Conservation (phyloP, 2,113 vertebrate species). For the Osmerus eperlanus region DNA sequence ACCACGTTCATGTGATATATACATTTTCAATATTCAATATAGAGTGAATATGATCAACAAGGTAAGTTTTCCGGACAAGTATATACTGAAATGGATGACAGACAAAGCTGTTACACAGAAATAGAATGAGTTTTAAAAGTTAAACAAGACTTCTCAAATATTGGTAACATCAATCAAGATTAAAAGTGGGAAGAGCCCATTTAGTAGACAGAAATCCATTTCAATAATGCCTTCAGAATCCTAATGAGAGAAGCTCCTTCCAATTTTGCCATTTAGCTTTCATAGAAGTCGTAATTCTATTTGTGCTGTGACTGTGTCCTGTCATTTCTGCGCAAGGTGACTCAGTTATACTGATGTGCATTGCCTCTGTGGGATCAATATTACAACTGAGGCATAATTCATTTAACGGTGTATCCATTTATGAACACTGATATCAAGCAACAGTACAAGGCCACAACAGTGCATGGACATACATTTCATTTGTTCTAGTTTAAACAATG, state of each 20-base stretch:
- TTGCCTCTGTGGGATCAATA: constrained; percentile 25
- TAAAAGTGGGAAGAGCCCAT: constrained; percentile 35
- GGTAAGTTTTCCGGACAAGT: too few relatives aligned
- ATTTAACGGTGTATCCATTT: constrained; percentile 7
- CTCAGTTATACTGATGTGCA: constrained; percentile 38
- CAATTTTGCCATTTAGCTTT: constrained; percentile 50
- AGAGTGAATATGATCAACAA: background rate
- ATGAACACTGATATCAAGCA: too few relatives aligned
- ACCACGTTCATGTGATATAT: background rate
- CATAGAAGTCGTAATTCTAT: constrained; percentile 51
- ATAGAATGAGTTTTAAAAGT: too few relatives aligned
- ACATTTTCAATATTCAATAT: background rate
- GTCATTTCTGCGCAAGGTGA: constrained; percentile 35
- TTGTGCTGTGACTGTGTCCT: constrained; percentile 27
- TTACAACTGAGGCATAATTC: constrained; percentile 26
- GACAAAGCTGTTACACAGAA: too few relatives aligned
- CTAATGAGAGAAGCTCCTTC: constrained; percentile 38
- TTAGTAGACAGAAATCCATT: constrained; percentile 44
- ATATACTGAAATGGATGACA: too few relatives aligned
- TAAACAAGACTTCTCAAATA: too few relatives aligned
- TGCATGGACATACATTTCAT: too few relatives aligned
- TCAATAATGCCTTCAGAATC: constrained; percentile 55
- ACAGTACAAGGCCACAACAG: too few relatives aligned
- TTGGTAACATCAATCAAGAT: constrained; percentile 14
- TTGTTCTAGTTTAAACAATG: too few relatives aligned